These are phyloP conservation scores for Eucera pruinosa DNA, from an alignment of 2,888 invertebrate genomes.

Conservation along the genomic window DNA sequence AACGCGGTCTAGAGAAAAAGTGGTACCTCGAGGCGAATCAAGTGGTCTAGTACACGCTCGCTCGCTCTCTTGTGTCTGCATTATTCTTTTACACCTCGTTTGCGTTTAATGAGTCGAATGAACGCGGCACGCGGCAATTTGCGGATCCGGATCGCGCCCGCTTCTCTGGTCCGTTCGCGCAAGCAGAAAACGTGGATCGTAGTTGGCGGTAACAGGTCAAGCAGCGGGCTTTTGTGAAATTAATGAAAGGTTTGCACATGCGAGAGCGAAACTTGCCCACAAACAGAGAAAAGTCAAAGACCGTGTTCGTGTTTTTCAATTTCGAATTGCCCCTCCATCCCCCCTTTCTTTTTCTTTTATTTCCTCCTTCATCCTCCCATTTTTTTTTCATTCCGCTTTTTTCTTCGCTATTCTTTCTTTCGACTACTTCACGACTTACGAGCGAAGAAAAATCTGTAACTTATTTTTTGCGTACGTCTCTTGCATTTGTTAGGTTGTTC, in stretches of 20 bases:
- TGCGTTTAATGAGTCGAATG: constrained; percentile 50
- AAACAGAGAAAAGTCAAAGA: constrained; percentile 58
- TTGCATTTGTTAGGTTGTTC: no score
- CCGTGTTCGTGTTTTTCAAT: constrained; percentile 52
- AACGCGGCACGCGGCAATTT: constrained; percentile 46
- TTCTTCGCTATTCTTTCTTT: no score
- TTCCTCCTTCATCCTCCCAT: no score
- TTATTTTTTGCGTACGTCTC: no score
- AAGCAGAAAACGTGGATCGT: constrained; percentile 38
- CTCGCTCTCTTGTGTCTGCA: neutral
- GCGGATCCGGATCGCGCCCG: constrained; percentile 34
- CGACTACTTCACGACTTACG: no score
- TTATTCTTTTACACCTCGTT: constrained; percentile 46
- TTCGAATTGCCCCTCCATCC: constrained; percentile 34
- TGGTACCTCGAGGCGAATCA: neutral
- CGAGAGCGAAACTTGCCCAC: constrained; percentile 52
- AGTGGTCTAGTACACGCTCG: neutral
- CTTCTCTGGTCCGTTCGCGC: constrained; percentile 2
- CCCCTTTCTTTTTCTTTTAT: constrained; percentile 8
- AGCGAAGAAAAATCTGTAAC: no score
- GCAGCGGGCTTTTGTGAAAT: constrained; percentile 67
- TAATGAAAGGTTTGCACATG: constrained; percentile 69
- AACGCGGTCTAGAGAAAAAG: neutral
- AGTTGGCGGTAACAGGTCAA: constrained; percentile 64
- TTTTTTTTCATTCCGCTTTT: no score